Evolutionary conservation across 1,140 invertebrate species (phyloP), one percentile per base, ranked within the genome.

Genomic region (Vollenhovia emeryi): DNA sequence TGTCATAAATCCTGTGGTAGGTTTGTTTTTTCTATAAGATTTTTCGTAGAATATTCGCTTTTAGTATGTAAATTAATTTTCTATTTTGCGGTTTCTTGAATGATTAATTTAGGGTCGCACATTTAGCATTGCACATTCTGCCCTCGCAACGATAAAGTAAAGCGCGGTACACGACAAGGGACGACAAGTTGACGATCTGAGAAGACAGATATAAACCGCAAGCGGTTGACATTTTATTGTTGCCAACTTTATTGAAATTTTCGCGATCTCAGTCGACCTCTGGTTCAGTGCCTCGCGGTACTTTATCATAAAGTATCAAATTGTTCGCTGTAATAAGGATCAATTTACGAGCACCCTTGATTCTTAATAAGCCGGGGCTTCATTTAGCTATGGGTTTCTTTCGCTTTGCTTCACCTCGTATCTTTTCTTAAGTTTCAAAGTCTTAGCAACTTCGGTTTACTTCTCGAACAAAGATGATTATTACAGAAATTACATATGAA

Each of bases 281-380:
- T 45, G 52, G 5, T 7, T 40, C 7, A 13, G 5, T n/a, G 21
- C 21, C 36, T 43, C 15, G 8, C 9, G 24, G 24, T 30, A 24
- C 6, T 18, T 75, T 36, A 27, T 71, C 45, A 30, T 27, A n/a
- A 48, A 18, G 18, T 18, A n/a, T 43, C 52, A 40, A 75, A 59
- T 43, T 43, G 68, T 71, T 71, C 9, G 52, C 52, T 15, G 24
- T 60, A 75, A 57, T 57, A 40, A 40, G 52, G 18, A 7, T 40
- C 21, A 33, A 33, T 75, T 75, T 75, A 75, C 36, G 33, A 75
- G 73, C 52, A 75, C 9, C 7, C 36, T 59, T 15, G 21, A 57
- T 74, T 55, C 33, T 43, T 59, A 43, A 75, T 75, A 75, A 75
- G 3, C 3, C 0, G n/a, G 9, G 40, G 15, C 21, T 57, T 73